Evolutionary conservation across 2,113 vertebrate species (phyloP).

Genomic region (Motacilla tschutschensis): DNA sequence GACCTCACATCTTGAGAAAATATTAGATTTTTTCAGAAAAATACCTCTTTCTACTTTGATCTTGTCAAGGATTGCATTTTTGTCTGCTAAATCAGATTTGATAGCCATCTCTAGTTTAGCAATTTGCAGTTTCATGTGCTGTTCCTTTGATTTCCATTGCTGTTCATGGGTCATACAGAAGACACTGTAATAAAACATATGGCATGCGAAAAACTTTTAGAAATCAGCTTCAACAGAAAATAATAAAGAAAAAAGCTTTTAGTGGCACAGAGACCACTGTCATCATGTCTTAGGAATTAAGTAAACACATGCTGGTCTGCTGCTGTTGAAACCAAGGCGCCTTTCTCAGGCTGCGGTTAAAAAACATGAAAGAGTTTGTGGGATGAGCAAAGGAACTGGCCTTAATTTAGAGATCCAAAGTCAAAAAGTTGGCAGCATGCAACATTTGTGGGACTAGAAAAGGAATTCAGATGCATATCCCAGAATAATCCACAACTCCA

Average conservation of each 20-base stretch:
- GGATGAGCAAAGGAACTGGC: constrained; percentile 95
- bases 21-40: constrained; percentile 12
- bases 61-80: constrained; percentile 83
- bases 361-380: constrained; percentile 95
- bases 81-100: constrained; percentile 79
- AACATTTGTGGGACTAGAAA: constrained; percentile 86
- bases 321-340: constrained; percentile 97
- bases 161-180: constrained; percentile 80
- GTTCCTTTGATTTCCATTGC: constrained; percentile 81
- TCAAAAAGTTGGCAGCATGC: constrained; percentile 86
- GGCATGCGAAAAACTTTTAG: constrained; percentile 81
- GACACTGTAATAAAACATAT: constrained; percentile 87
- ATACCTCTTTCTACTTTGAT: constrained; percentile 86
- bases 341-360: constrained; percentile 94
- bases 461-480: constrained; percentile 93
- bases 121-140: constrained; percentile 83
- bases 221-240: constrained; percentile 83
- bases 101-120: constrained; percentile 83
- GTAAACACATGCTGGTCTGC: constrained; percentile 97
- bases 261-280: constrained; percentile 91
- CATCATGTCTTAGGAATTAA: constrained; percentile 98
- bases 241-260: constrained; percentile 86
- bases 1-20: constrained; percentile 40
- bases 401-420: constrained; percentile 92
- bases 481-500: constrained; percentile 85